Evolutionary conservation across 2,113 vertebrate genomes (phyloP).

Genomic region (Euleptes europaea): DNA sequence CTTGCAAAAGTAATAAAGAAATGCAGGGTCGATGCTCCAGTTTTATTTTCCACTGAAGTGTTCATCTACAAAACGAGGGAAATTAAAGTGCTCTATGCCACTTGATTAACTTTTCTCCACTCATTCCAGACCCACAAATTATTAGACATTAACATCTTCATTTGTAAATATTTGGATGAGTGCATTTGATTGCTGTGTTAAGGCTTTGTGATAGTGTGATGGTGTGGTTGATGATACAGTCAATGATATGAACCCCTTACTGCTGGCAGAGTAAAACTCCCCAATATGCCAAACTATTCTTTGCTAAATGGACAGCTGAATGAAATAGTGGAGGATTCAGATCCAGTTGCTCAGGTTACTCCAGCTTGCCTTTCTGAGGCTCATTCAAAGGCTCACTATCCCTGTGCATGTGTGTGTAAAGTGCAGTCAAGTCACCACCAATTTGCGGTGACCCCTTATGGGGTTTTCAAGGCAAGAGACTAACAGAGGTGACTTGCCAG

Average conservation of each 20-base stretch:
- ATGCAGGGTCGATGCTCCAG: not conserved
- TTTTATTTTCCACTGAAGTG: slow-evolving; percentile 16
- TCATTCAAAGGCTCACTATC: not conserved
- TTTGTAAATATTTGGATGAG: not conserved
- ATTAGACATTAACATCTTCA: slow-evolving; percentile 2
- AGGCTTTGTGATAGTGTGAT: not conserved
- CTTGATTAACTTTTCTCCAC: not conserved
- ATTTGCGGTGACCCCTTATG: too few relatives aligned
- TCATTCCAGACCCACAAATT: not conserved
- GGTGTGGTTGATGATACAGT: not conserved
- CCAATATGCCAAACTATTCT: not conserved
- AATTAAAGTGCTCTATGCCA: not conserved
- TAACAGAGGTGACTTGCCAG: too few relatives aligned
- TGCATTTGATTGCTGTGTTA: not conserved
- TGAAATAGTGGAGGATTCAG: not conserved
- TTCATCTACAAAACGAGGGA: not conserved
- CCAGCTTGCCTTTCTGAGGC: too few relatives aligned
- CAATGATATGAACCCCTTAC: not conserved
- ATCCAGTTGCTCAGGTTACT: not conserved
- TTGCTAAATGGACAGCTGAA: not conserved
- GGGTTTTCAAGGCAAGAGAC: too few relatives aligned
- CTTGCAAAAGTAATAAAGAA: slow-evolving; percentile 17
- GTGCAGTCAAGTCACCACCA: too few relatives aligned
- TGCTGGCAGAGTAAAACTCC: not conserved
- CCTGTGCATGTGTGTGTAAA: too few relatives aligned